Percentiles rank a stretch among this genome's conserved stretches.
Conservation (phyloP, 1,140 invertebrate genomes). For the Halyomorpha halys region DNA sequence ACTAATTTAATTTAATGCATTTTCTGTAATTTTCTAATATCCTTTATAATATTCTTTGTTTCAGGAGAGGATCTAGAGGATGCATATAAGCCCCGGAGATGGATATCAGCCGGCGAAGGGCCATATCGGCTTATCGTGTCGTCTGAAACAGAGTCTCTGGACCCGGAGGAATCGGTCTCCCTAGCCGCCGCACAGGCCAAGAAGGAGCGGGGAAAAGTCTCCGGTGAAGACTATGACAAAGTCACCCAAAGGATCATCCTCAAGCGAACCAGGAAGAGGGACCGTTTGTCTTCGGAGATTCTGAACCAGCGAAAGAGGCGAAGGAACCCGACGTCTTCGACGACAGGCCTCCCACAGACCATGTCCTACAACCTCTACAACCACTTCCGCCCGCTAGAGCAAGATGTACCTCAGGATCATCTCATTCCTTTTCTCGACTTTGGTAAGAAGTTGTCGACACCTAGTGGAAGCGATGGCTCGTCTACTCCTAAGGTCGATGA, state of each 20-base stretch:
- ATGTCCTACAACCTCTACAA: slow-evolving; percentile 30
- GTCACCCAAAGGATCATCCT: slow-evolving; percentile 19
- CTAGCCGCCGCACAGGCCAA: slow-evolving; percentile 18
- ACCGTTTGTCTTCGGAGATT: not conserved
- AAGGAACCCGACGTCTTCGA: slow-evolving; percentile 15
- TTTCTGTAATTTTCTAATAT: too few relatives aligned
- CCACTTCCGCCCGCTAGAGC: slow-evolving; percentile 29
- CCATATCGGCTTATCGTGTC: slow-evolving; percentile 25
- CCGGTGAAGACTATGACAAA: slow-evolving; percentile 20
- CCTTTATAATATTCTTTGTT: slow-evolving; percentile 9
- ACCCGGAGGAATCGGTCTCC: slow-evolving; percentile 10
- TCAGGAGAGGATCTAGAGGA: slow-evolving; percentile 23
- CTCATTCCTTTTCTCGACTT: slow-evolving; percentile 32
- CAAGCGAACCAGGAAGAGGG: slow-evolving; percentile 20
- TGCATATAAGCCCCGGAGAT: slow-evolving; percentile 22
- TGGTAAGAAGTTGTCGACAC: slow-evolving; percentile 29
- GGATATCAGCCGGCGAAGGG: slow-evolving; percentile 18
- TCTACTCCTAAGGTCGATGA: slow-evolving; percentile 20
- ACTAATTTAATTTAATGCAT: too few relatives aligned
- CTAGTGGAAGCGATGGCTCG: slow-evolving; percentile 27
- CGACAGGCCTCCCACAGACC: slow-evolving; percentile 26
- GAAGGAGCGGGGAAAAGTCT: not conserved
- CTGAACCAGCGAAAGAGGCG: not conserved
- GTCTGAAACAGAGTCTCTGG: slow-evolving; percentile 16
- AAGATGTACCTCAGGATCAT: slow-evolving; percentile 29